Conservation (phyloP, 2,797 vertebrate species). For the Propithecus deckenii region DNA sequence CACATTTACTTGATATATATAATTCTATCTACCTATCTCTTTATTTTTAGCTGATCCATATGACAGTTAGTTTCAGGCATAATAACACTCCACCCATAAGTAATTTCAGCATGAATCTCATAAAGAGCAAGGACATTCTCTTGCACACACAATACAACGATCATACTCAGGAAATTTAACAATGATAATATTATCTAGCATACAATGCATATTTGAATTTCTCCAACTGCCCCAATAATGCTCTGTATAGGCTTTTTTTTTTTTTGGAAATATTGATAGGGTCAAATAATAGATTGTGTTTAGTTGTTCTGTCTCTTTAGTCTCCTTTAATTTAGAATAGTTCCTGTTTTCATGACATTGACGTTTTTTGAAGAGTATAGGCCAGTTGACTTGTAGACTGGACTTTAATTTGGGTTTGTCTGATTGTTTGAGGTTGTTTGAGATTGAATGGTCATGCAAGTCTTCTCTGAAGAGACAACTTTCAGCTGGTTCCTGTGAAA, state of each 20-base stretch:
- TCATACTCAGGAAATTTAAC: not conserved
- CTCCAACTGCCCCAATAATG: not conserved
- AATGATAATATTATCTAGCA: slow-evolving; percentile 6
- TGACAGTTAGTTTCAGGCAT: slow-evolving; percentile 34
- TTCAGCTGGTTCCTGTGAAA: slow-evolving; percentile 19
- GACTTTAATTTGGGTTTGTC: not conserved
- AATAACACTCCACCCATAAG: not conserved
- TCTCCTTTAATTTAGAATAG: slow-evolving; percentile 22
- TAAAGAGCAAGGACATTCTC: not conserved
- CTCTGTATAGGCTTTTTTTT: not conserved
- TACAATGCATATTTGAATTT: not conserved
- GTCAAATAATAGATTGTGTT: not conserved
- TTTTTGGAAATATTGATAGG: not conserved
- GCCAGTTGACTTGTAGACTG: slow-evolving; percentile 16
- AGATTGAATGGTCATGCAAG: not conserved
- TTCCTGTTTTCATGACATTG: not conserved
- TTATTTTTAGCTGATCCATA: not conserved
- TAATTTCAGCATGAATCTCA: not conserved
- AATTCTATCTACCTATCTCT: not conserved
- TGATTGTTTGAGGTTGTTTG: not conserved
- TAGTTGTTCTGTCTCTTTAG: not conserved
- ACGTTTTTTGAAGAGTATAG: not conserved
- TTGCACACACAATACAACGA: not conserved
- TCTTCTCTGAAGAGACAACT: not conserved
- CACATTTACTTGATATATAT: slow-evolving; percentile 19